A percentile compares a stretch with the other conserved stretches of the same genome.
phyloP scores from a whole-genome alignment of 2,797 vertebrate species.

The Vespertilio murinus region DNA sequence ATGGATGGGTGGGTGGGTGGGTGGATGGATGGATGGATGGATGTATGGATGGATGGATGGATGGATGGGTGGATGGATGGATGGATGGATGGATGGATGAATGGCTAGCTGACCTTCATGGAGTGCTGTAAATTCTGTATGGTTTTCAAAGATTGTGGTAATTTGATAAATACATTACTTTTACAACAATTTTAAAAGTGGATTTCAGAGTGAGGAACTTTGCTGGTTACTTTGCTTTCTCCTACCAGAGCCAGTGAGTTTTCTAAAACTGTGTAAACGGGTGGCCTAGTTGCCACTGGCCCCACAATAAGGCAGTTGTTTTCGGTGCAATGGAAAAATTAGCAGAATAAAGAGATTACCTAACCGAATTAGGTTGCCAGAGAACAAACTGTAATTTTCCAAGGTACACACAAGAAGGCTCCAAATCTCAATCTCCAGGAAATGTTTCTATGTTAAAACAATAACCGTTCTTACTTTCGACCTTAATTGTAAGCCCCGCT shows the following conservation, averaged over 20 bases:
- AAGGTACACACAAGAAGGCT: neutral
- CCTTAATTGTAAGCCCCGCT: neutral
- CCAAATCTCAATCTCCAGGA: neutral
- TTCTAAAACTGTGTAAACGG: neutral
- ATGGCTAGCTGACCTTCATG: neutral
- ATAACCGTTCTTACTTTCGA: neutral
- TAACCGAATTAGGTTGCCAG: slow-evolving; percentile 5
- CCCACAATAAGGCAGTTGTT: neutral
- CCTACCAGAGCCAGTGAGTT: neutral
- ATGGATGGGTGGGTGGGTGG: too few relatives aligned
- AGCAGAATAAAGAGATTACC: slow-evolving; percentile 37
- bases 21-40: too few relatives aligned
- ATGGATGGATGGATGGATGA: neutral
- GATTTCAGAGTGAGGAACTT: neutral
- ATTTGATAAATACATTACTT: slow-evolving; percentile 20
- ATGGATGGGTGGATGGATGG: neutral
- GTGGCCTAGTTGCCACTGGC: neutral
- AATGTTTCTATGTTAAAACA: slow-evolving; percentile 23
- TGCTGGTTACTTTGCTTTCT: slow-evolving; percentile 8
- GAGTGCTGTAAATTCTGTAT: neutral
- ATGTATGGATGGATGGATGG: neutral
- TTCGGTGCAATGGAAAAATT: neutral
- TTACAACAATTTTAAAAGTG: neutral
- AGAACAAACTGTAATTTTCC: slow-evolving; percentile 33
- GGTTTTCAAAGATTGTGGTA: neutral